Evolutionary conservation across 2,113 vertebrate genomes (phyloP).

Genomic region (Oreochromis spilurus): DNA sequence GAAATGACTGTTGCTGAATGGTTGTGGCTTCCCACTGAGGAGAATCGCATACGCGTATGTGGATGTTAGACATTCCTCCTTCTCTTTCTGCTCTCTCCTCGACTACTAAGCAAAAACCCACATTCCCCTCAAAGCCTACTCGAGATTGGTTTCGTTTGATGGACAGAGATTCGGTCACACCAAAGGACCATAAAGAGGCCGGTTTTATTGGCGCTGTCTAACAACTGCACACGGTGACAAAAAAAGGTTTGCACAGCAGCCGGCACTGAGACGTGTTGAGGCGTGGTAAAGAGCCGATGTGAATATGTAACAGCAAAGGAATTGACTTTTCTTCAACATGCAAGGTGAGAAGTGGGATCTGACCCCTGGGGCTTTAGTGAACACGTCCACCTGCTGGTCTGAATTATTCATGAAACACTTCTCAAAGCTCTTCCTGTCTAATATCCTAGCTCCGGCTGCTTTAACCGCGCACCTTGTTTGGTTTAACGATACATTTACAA

Average conservation of each 20-base stretch:
- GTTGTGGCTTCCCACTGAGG: conserved; percentile 25
- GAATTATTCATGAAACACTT: conserved; percentile 11
- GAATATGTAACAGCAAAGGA: not conserved
- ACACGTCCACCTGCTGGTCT: not conserved
- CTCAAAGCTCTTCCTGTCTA: not conserved
- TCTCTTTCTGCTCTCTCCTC: not conserved
- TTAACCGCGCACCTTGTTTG: not conserved
- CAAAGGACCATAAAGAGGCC: not conserved
- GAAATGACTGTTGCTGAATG: conserved; percentile 10
- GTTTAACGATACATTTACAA: not conserved
- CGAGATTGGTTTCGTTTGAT: not conserved
- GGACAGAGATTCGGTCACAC: not conserved
- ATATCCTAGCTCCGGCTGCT: not conserved
- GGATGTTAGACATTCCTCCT: conserved; percentile 11
- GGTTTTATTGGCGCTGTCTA: not conserved
- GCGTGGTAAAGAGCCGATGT: not conserved
- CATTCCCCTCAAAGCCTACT: not conserved
- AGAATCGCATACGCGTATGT: not conserved
- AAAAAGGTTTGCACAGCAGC: not conserved
- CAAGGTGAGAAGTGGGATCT: not conserved
- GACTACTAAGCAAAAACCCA: conserved; percentile 22
- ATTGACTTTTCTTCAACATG: not conserved
- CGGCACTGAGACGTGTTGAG: not conserved
- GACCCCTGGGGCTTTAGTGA: not conserved
- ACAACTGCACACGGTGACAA: not conserved